A percentile compares a stretch with the other conserved stretches of the same genome.
Conservation (phyloP, 2,113 vertebrate species). For the Loxodonta africana region DNA sequence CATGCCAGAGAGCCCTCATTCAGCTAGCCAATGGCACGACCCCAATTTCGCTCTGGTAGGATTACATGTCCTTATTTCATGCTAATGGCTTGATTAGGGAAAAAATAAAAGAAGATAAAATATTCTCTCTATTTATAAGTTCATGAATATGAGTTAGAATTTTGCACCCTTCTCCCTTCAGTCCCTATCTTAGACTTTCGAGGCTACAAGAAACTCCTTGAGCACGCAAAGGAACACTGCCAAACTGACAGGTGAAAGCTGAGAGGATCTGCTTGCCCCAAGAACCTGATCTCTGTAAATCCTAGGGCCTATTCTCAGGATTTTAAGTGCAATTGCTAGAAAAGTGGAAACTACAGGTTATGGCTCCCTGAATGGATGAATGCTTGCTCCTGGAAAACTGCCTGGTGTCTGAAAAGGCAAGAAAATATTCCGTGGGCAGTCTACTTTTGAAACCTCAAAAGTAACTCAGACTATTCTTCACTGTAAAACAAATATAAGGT, state of each 20-base stretch:
- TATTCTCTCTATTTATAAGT: conserved; percentile 83
- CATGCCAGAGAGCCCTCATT: conserved; percentile 83
- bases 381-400: conserved; percentile 54
- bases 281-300: conserved; percentile 65
- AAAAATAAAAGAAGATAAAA: conserved; percentile 83
- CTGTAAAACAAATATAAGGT: conserved; percentile 54
- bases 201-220: conserved; percentile 70
- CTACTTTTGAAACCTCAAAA: conserved; percentile 54
- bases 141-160: conserved; percentile 86
- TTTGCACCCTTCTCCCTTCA: conserved; percentile 72
- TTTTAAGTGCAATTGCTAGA: conserved; percentile 68
- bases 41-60: conserved; percentile 87
- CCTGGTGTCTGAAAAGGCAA: conserved; percentile 36
- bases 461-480: not conserved
- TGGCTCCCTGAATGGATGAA: conserved; percentile 58
- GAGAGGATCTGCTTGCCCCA: conserved; percentile 59
- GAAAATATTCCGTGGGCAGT: conserved; percentile 20
- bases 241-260: conserved; percentile 73
- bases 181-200: conserved; percentile 75
- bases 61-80: conserved; percentile 88
- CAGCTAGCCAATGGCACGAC: conserved; percentile 85
- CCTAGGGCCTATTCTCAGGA: conserved; percentile 20
- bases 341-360: conserved; percentile 59
- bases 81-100: conserved; percentile 88
- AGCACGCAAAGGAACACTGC: conserved; percentile 66